These are phyloP conservation scores for Megaceryle maxima DNA, from an alignment of 2,113 vertebrate genomes.

Conservation along the genomic window DNA sequence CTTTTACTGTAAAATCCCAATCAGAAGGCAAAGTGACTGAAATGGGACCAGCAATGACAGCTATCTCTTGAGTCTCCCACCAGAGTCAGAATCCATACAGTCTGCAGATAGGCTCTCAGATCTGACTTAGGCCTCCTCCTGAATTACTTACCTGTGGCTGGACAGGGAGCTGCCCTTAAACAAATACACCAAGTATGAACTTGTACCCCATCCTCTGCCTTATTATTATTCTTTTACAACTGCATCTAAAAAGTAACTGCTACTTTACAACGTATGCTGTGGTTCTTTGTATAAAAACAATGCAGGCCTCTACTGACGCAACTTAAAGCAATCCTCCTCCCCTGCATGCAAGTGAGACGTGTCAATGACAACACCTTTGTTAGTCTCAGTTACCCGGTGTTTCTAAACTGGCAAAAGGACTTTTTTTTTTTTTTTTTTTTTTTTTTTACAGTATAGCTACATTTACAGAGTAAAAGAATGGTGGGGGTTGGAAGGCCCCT, in stretches of 20 bases:
- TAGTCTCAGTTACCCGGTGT: neutral
- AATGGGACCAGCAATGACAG: neutral
- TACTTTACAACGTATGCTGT: neutral
- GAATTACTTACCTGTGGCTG: neutral
- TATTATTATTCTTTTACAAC: neutral
- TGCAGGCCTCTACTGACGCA: neutral
- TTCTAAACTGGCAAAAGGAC: neutral
- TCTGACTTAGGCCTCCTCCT: neutral
- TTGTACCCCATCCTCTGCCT: neutral
- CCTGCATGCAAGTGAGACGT: neutral
- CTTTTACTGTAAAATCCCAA: neutral
- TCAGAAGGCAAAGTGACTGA: neutral
- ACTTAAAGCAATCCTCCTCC: neutral
- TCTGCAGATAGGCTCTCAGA: neutral
- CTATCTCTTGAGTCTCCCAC: neutral
- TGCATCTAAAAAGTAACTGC: neutral
- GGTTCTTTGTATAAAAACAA: neutral
- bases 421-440: neutral
- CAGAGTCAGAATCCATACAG: neutral
- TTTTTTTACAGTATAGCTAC: neutral
- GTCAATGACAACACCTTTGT: neutral
- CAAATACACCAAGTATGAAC: neutral
- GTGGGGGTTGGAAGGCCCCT: neutral
- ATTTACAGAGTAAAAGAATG: neutral
- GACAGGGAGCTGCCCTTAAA: neutral